Evolutionary conservation across 2,113 vertebrate species (phyloP).

Genomic region (Catharus bicknelli): DNA sequence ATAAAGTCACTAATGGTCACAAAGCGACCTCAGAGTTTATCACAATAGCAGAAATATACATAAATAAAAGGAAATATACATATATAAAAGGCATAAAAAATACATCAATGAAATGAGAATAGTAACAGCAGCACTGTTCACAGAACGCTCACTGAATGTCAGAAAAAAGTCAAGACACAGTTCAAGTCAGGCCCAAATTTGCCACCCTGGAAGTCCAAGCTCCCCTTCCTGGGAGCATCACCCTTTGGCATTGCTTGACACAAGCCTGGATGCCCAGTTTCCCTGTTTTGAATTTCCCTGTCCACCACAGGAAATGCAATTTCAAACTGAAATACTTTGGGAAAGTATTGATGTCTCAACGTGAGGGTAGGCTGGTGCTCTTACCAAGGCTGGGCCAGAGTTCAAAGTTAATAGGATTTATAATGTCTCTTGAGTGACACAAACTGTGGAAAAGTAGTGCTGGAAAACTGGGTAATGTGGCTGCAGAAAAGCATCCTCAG

Average conservation of each 20-base stretch:
- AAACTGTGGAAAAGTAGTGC: conserved; percentile 46
- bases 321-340: not conserved
- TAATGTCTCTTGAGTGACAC: conserved; percentile 40
- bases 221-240: not conserved
- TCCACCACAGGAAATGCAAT: not conserved
- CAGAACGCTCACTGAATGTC: not conserved
- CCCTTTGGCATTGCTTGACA: fast-evolving
- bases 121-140: not conserved
- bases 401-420: conserved; percentile 52
- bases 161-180: not conserved
- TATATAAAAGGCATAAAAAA: not conserved
- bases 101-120: not conserved
- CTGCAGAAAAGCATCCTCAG: conserved; percentile 21
- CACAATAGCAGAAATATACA: fast-evolving
- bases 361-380: not conserved
- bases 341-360: not conserved
- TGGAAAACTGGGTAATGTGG: conserved; percentile 34
- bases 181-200: not conserved
- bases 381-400: conserved; percentile 43
- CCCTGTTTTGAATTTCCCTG: not conserved
- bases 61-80: no score
- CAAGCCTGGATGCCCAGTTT: not conserved
- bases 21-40: not conserved
- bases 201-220: not conserved
- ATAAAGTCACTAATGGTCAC: not conserved